Percentiles rank a stretch among this genome's conserved stretches.
These are phyloP conservation scores for Caenorhabditis sulstoni DNA, from an alignment of 2,888 invertebrate species.

Conservation along the genomic window DNA sequence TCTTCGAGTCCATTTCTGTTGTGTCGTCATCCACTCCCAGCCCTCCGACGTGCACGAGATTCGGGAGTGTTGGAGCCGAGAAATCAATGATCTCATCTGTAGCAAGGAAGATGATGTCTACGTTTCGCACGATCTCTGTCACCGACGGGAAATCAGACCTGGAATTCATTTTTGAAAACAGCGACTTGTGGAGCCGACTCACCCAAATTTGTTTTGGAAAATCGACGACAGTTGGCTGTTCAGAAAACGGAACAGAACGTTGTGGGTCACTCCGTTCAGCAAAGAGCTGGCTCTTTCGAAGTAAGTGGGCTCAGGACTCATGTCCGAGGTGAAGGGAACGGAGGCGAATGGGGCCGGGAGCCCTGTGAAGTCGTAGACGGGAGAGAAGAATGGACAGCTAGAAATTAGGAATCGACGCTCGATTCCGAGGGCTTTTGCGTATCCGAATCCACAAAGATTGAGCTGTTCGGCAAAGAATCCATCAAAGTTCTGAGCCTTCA, in stretches of 20 bases:
- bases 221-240: constrained; percentile 27
- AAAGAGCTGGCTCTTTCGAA: constrained; percentile 27
- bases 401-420: constrained; percentile 65
- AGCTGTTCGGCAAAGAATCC: constrained; percentile 70
- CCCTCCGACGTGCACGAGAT: constrained; percentile 72
- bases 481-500: constrained; percentile 67
- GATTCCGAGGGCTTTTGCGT: constrained; percentile 69
- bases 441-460: constrained; percentile 66
- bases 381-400: constrained; percentile 47
- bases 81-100: constrained; percentile 73
- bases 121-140: constrained; percentile 55
- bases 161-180: constrained; percentile 11
- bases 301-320: constrained; percentile 43
- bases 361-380: constrained; percentile 33
- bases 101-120: constrained; percentile 69
- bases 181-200: background rate
- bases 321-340: constrained; percentile 34
- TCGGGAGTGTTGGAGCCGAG: constrained; percentile 67
- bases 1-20: constrained; percentile 33
- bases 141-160: constrained; percentile 67
- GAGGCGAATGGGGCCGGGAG: constrained; percentile 29
- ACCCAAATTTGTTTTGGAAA: constrained; percentile 49
- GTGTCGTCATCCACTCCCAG: constrained; percentile 51
- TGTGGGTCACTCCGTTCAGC: constrained; percentile 10
- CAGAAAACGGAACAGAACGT: constrained; percentile 1